These are phyloP conservation scores for Polyploca ridens DNA, from an alignment of 2,888 invertebrate genomes.

Conservation along the genomic window DNA sequence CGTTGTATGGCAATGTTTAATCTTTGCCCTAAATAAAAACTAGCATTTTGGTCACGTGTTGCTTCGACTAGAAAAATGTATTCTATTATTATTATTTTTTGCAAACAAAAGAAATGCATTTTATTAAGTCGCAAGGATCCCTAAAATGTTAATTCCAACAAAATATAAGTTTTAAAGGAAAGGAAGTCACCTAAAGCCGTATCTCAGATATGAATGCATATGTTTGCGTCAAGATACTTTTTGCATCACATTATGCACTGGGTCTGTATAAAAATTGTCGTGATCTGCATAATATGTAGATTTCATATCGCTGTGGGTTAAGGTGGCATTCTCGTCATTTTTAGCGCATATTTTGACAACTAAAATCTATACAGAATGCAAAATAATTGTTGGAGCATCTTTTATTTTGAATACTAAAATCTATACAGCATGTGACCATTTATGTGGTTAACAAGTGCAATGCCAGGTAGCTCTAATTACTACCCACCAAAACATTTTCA, in stretches of 20 bases:
- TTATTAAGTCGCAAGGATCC: neutral
- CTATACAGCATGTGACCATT: no score
- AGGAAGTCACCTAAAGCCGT: slow-evolving; percentile 17
- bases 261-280: slow-evolving; percentile 51
- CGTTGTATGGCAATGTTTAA: no score
- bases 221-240: slow-evolving; percentile 44
- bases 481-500: no score
- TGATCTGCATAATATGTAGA: slow-evolving; percentile 71
- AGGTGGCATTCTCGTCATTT: neutral
- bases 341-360: neutral
- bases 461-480: no score
- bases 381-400: no score
- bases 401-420: no score
- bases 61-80: no score
- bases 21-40: no score
- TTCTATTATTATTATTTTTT: no score
- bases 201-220: slow-evolving; percentile 38
- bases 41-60: no score
- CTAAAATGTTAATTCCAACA: neutral
- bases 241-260: slow-evolving; percentile 34
- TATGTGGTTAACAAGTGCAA: no score
- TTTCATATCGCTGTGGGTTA: slow-evolving; percentile 36
- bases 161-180: slow-evolving; percentile 1
- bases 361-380: neutral
- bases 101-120: no score